Conservation (phyloP, 2,888 invertebrate species). For the Cenopis cana region DNA sequence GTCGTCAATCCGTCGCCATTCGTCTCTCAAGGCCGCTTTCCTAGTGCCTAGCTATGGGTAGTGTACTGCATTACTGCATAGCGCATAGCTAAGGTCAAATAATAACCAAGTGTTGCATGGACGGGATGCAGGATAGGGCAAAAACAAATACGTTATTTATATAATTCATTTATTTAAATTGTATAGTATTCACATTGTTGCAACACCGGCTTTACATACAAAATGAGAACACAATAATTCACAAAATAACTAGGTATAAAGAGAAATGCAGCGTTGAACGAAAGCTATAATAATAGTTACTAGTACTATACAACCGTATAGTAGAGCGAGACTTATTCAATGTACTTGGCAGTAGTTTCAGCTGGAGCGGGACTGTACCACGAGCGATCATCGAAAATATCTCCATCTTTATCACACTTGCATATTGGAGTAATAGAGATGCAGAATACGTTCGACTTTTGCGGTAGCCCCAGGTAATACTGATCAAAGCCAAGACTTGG, state of each 20-base stretch:
- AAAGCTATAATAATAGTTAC: constrained; percentile 66
- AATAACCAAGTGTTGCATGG: too few species aligned
- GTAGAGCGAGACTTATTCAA: constrained; percentile 59
- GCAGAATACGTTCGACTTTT: neutral
- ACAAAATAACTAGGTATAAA: constrained; percentile 76
- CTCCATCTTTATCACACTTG: constrained; percentile 1
- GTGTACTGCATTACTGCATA: too few species aligned
- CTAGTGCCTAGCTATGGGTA: too few species aligned
- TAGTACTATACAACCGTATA: constrained; percentile 55
- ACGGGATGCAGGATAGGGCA: neutral
- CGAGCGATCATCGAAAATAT: neutral
- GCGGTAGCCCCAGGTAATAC: constrained; percentile 70
- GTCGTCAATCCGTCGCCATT: too few species aligned
- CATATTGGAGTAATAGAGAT: neutral
- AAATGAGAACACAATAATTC: constrained; percentile 80
- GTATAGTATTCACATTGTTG: constrained; percentile 84
- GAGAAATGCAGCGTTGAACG: constrained; percentile 80
- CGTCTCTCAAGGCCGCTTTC: too few species aligned
- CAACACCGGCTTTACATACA: constrained; percentile 81
- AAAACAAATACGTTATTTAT: constrained; percentile 60
- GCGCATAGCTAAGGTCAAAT: too few species aligned
- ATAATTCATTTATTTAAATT: constrained; percentile 85
- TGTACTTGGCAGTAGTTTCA: constrained; percentile 65
- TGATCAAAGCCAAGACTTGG: constrained; percentile 74
- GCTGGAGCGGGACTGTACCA: constrained; percentile 25